Evolutionary conservation across 2,113 vertebrate genomes (phyloP), one percentile per base, ranked within the genome.

Genomic region (Sigmodon hispidus): DNA sequence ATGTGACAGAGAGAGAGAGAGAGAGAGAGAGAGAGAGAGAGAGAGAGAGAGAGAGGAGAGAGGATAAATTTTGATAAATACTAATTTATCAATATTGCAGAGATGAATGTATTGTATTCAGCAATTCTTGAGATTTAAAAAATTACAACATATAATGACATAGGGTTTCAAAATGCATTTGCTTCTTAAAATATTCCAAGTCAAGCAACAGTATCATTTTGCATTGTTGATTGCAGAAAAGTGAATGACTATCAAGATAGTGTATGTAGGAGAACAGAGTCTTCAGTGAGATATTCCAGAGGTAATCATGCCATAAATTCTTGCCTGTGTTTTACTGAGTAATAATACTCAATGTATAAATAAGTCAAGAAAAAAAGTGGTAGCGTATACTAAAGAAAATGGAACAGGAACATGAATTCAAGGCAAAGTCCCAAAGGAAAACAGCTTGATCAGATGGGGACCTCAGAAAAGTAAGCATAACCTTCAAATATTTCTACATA

Each of bases 91-190:
- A 85, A 92, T 73, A 92, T 69, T 70, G 11, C 15, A 61, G 80
- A 90, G 17, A 36, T 19, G 86, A 69, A 6, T 45, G 7, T 40
- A 5, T 63, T 45, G 7, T 40, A 5, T 63, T 69, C n/a, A 94
- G 26, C 93, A 65, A 97, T 83, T 50, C 3, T 63, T 94, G 16
- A 2, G 24, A 80, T 73, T 85, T 81, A 89, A 81, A 77, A 12
- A 52, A 87, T 80, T 57, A 43, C 43, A 95, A 90, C 9, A 88
- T 81, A 17, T 72, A 67, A 19, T 31, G 19, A 63, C 55, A 7
- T 16, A 81, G 7, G 9, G 67, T 61, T 85, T 59, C 31, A 50
- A 95, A 87, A 36, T 31, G 17, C 48, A 92, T 76, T 76, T 61
- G 70, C 13, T 45, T 67, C 15, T 90, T 91, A 52, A 94, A 79